Base-by-base conservation (phyloP, 2,888 invertebrate genomes). In the Epinotia brunnichana region DNA sequence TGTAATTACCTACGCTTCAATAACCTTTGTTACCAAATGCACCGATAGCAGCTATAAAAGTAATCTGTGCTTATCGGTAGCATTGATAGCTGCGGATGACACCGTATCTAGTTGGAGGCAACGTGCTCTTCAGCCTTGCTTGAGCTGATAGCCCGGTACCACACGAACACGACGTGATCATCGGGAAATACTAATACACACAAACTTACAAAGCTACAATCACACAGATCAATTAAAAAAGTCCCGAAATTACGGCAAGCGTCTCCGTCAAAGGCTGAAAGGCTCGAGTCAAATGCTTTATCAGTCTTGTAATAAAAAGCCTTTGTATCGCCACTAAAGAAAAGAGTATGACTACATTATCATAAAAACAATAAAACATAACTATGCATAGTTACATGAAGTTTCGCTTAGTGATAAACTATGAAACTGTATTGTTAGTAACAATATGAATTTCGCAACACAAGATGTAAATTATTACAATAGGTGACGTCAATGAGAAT, bases 161-260 rank as follows among this genome's bases (percentile, higher is more conserved):
- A 11, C 82, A 83, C 79, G 79, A 78, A 76, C 79, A 78, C 75
- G 73, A 75, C 82, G 81, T 78, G 77, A 76, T 72, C 64, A 78
- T 79, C 82, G 81, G 80, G 21, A 63, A 48, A 29, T 35, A 59
- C 17, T 39, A 17, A 1, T 29, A 29, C 29, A 29, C 29, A 29
- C 5, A 29, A 29, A 29, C 29, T 7, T 29, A 29, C 7, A 29
- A 29, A 29, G 29, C 29, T 29, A 29, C 29, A 29, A 29, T 1
- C 29, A 7, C 29, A 29, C 5, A 7, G 7, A 29, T 29, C 13
- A 44, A 48, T 0, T n/a, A 4, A n/a, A 15, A 15, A n/a, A n/a
- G n/a, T 48, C 48, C 48, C n/a, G n/a, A 48, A 48, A n/a, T 4
- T 5, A 48, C 48, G n/a, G n/a, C 48, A 48, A 1, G 15, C 2